A percentile compares a stretch with the other conserved stretches of the same genome.
Conservation (phyloP, 2,888 invertebrate species). For the Sericinus montela region DNA sequence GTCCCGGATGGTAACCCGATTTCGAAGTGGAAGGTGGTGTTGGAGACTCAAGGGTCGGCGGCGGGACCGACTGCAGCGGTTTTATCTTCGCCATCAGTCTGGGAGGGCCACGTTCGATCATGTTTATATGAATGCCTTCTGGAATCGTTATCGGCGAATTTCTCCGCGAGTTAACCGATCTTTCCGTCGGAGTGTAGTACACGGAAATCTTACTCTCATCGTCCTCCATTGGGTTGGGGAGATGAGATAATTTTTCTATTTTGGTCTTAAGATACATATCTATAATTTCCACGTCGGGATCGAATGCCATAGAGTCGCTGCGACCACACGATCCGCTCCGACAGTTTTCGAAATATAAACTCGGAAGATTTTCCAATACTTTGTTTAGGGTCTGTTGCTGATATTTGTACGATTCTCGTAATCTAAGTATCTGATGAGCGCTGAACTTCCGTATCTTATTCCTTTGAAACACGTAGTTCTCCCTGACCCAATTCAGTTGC, state of each 20-base stretch:
- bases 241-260: slow-evolving; percentile 79
- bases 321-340: slow-evolving; percentile 89
- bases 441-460: slow-evolving; percentile 97
- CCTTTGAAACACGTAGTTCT: slow-evolving; percentile 96
- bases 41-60: slow-evolving; percentile 33
- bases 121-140: slow-evolving; percentile 83
- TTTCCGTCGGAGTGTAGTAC: slow-evolving; percentile 90
- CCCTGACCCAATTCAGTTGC: slow-evolving; percentile 95
- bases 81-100: slow-evolving; percentile 56
- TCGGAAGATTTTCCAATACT: slow-evolving; percentile 94
- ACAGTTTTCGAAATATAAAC: slow-evolving; percentile 95
- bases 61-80: slow-evolving; percentile 45
- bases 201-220: slow-evolving; percentile 85
- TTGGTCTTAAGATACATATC: slow-evolving; percentile 85
- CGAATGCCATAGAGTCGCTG: slow-evolving; percentile 86
- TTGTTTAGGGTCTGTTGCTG: slow-evolving; percentile 97
- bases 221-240: slow-evolving; percentile 75
- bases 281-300: slow-evolving; percentile 81
- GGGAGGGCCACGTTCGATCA: slow-evolving; percentile 68
- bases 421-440: slow-evolving; percentile 91
- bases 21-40: slow-evolving; percentile 39
- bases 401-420: slow-evolving; percentile 96
- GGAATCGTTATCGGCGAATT: slow-evolving; percentile 65
- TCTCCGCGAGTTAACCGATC: slow-evolving; percentile 75
- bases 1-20: slow-evolving; percentile 25